A percentile compares a stretch with the other conserved stretches of the same genome.
Conservation (phyloP, 2,888 invertebrate genomes). For the Drosophila crucigera region DNA sequence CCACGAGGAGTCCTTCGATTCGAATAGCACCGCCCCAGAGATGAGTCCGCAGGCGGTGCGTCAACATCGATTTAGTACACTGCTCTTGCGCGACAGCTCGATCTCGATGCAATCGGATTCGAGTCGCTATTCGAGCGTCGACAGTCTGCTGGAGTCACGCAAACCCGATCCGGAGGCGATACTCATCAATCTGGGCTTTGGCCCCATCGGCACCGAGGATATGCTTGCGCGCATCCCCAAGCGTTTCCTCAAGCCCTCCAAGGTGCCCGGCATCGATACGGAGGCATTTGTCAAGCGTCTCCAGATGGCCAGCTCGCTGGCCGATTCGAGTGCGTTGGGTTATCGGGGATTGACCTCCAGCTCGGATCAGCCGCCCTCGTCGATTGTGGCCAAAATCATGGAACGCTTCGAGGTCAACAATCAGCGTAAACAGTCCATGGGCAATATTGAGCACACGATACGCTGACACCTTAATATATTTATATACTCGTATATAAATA, state of each 20-base stretch:
- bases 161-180: constrained; percentile 96
- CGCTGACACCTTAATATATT: constrained; percentile 20
- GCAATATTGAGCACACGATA: constrained; percentile 77
- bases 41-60: constrained; percentile 67
- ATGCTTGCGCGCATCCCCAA: constrained; percentile 92
- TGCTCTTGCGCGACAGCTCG: constrained; percentile 83
- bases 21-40: constrained; percentile 66
- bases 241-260: constrained; percentile 92
- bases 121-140: constrained; percentile 91
- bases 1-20: constrained; percentile 65
- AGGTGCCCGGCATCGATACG: constrained; percentile 91
- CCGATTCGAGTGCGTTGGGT: constrained; percentile 91
- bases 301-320: constrained; percentile 90
- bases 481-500: neutral
- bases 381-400: constrained; percentile 93
- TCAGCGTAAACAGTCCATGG: constrained; percentile 86
- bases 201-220: constrained; percentile 89
- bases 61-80: constrained; percentile 68
- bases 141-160: constrained; percentile 93
- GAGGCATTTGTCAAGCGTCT: constrained; percentile 91
- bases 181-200: constrained; percentile 92
- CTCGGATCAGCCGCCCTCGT: constrained; percentile 91
- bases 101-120: constrained; percentile 85
- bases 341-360: constrained; percentile 92
- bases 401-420: constrained; percentile 88